Evolutionary conservation across 2,797 vertebrate species (phyloP), one percentile per base, ranked within the genome.

Genomic region (Jordanella pulchra): DNA sequence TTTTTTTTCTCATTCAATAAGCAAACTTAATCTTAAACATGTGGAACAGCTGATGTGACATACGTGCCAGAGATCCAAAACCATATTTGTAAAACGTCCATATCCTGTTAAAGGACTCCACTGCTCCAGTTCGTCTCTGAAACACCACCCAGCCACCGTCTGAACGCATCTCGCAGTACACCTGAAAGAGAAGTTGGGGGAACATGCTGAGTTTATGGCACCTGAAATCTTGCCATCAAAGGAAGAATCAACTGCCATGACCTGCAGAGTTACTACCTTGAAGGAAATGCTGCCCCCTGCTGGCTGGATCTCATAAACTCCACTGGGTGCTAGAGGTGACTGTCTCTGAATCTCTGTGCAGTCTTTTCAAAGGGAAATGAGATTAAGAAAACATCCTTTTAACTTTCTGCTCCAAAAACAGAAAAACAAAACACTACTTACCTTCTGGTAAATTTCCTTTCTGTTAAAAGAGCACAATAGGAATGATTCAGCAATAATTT

Each of bases 61-160:
- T 85, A 91, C 92, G 18, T 35, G 12, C 39, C 32, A 77, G 15
- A n/a, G 67, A 27, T 72, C 92, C 90, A 44, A 95, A 95, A 50
- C 92, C 92, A 0, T 67, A 0, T 67, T 81, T 88, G 64, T 93
- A 94, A 3, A 76, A 77, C 2, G n/a, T 18, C 93, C 89, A 91
- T 0, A 76, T 71, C 48, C 55, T 88, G 15, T 75, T 1, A 18
- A 93, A 94, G 58, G 81, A 84, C 71, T 93, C 27, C 0, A 44
- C 23, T 44, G 25, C 65, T 32, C 81, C 73, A 0, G 69, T 83
- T 30, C 77, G 71, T 30, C 55, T 91, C 82, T 93, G 93, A 58
- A 93, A 84, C 71, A 93, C 91, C 0, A 83, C 91, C 93, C 93
- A 94, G 32, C 90, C 89, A 25, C 89, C 89, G 15, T 91, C 90